Percentiles rank a stretch among this genome's conserved stretches.
Conservation (phyloP, 2,888 invertebrate species). For the Drosophila villosipedis region DNA sequence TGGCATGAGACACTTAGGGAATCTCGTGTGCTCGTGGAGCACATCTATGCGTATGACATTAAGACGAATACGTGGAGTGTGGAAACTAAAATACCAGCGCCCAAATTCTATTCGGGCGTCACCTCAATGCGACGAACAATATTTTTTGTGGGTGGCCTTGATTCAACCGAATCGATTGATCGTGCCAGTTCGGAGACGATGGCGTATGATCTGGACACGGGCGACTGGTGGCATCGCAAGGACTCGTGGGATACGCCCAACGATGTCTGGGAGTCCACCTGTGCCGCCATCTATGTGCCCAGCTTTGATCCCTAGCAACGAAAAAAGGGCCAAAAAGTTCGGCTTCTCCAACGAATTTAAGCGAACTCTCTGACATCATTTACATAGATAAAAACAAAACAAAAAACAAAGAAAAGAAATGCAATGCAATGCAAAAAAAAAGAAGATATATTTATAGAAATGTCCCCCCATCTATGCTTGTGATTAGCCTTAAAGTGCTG, state of each 20-base stretch:
- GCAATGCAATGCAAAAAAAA: not conserved
- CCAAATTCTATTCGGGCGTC: slow-evolving; percentile 89
- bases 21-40: slow-evolving; percentile 87
- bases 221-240: slow-evolving; percentile 88
- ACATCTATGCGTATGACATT: slow-evolving; percentile 89
- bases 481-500: slow-evolving; percentile 37
- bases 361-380: not conserved
- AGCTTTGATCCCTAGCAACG: slow-evolving; percentile 64
- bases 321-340: not conserved
- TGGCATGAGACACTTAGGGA: slow-evolving; percentile 88
- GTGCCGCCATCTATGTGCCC: slow-evolving; percentile 89
- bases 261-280: slow-evolving; percentile 90
- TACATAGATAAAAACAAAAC: not conserved
- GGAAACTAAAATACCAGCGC: slow-evolving; percentile 88
- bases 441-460: slow-evolving; percentile 8
- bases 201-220: slow-evolving; percentile 88
- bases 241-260: slow-evolving; percentile 88
- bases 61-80: slow-evolving; percentile 87
- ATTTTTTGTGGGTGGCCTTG: slow-evolving; percentile 90
- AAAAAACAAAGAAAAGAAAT: not conserved
- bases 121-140: slow-evolving; percentile 88
- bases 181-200: slow-evolving; percentile 89
- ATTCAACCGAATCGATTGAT: slow-evolving; percentile 89
- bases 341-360: slow-evolving; percentile 21
- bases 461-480: slow-evolving; percentile 32